Percentiles rank a stretch among this genome's conserved stretches.
These are phyloP conservation scores for Porites rus DNA, from an alignment of 92 coral and sea anemone genomes.

Conservation along the genomic window DNA sequence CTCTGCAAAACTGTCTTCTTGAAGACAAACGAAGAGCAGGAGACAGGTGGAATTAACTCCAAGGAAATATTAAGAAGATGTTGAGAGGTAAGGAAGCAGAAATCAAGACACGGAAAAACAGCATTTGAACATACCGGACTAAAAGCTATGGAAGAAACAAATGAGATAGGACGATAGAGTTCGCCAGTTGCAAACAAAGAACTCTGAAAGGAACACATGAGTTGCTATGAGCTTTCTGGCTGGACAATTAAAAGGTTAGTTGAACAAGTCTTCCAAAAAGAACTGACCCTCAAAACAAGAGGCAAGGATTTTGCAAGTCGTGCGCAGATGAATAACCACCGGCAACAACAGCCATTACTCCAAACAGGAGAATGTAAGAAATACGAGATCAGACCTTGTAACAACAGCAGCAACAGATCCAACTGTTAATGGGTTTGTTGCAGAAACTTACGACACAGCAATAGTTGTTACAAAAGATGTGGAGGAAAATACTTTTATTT, in stretches of 20 bases:
- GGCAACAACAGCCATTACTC: slow-evolving; percentile 38
- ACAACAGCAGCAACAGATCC: slow-evolving; percentile 51
- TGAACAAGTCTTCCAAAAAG: slow-evolving; percentile 40
- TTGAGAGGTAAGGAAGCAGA: background rate
- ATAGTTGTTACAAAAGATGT: background rate
- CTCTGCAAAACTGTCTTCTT: slow-evolving; percentile 29
- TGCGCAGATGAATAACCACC: slow-evolving; percentile 39
- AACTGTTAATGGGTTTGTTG: slow-evolving; percentile 30
- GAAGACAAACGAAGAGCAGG: slow-evolving; percentile 48
- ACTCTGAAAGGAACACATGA: slow-evolving; percentile 46
- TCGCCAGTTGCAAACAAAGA: slow-evolving; percentile 14
- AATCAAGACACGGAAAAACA: slow-evolving; percentile 16
- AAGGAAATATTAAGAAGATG: slow-evolving; percentile 42
- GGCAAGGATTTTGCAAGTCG: slow-evolving; percentile 35
- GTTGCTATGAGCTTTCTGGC: slow-evolving; percentile 43
- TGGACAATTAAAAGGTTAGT: slow-evolving; percentile 21
- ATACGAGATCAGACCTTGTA: slow-evolving; percentile 24
- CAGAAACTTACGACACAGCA: slow-evolving; percentile 37
- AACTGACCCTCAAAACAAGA: slow-evolving; percentile 37
- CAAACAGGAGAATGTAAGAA: slow-evolving; percentile 41
- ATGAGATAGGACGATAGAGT: slow-evolving; percentile 36
- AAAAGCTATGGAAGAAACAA: slow-evolving; percentile 53
- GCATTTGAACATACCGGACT: slow-evolving; percentile 58
- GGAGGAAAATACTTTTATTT: no score
- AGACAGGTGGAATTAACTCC: slow-evolving; percentile 53